These are phyloP conservation scores for Pelobates cultripes DNA, from an alignment of 2,797 vertebrate genomes.

Conservation along the genomic window DNA sequence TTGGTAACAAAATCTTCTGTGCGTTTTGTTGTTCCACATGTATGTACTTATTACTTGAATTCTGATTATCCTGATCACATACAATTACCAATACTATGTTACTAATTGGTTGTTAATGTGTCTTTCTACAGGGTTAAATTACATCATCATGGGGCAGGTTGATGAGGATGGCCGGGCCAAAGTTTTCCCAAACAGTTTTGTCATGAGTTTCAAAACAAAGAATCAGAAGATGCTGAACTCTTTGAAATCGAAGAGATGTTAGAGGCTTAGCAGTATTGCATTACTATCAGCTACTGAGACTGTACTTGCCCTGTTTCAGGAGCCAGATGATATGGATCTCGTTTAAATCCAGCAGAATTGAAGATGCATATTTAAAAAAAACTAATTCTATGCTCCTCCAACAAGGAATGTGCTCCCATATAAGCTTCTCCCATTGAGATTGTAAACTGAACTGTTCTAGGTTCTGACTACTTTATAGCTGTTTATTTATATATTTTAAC, in stretches of 20 bases:
- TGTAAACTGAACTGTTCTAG: conserved; percentile 48
- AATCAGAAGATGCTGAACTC: conserved; percentile 88
- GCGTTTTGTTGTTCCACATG: too few relatives aligned
- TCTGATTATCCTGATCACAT: too few relatives aligned
- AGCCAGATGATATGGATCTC: conserved; percentile 16
- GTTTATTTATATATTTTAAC: conserved; percentile 66
- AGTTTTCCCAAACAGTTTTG: conserved; percentile 88
- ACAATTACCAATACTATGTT: too few relatives aligned
- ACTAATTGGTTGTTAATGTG: conserved; percentile 11
- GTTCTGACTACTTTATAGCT: conserved; percentile 55
- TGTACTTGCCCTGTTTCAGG: conserved; percentile 38
- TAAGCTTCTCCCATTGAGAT: conserved; percentile 53
- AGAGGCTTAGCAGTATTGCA: conserved; percentile 59
- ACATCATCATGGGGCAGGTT: conserved; percentile 95
- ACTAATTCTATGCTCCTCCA: conserved; percentile 27
- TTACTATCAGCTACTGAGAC: conserved; percentile 19
- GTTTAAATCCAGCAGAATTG: neutral
- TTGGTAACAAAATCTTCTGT: too few relatives aligned
- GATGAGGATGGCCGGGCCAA: conserved; percentile 90
- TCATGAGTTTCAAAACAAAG: conserved; percentile 91
- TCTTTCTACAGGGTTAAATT: conserved; percentile 88
- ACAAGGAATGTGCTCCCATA: conserved; percentile 19
- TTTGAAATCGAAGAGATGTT: conserved; percentile 91
- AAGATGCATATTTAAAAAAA: conserved; percentile 7
- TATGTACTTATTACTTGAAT: too few relatives aligned